Evolutionary conservation across 1,140 invertebrate species (phyloP).

Genomic region (Globodera rostochiensis): DNA sequence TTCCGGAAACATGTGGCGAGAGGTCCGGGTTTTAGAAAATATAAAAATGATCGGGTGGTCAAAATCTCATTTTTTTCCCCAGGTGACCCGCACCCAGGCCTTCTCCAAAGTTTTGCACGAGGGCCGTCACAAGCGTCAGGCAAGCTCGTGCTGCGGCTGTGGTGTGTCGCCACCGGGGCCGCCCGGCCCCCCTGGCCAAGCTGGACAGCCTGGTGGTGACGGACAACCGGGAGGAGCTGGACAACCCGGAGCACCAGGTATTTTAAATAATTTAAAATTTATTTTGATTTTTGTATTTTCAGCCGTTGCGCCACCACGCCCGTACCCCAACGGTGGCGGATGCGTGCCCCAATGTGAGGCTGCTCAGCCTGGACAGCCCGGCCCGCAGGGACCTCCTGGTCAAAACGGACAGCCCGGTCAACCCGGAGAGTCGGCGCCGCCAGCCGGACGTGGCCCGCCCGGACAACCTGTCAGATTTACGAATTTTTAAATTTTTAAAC

Average conservation of each 20-base stretch:
- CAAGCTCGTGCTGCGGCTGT: conserved; percentile 16
- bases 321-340: neutral
- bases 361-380: conserved; percentile 2
- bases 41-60: neutral
- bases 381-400: conserved; percentile 44
- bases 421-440: conserved; percentile 26
- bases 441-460: conserved; percentile 34
- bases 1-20: conserved; percentile 60
- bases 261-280: neutral
- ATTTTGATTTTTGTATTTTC: neutral
- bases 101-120: neutral
- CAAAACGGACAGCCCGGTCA: conserved; percentile 32
- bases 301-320: conserved; percentile 5
- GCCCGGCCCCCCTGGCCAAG: conserved; percentile 18
- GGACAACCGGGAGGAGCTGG: conserved; percentile 13
- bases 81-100: conserved; percentile 22
- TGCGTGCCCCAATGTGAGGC: conserved; percentile 5
- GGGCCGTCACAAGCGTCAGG: conserved; percentile 9
- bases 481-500: neutral
- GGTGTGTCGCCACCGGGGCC: conserved; percentile 13
- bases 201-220: neutral
- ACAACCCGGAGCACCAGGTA: conserved; percentile 9
- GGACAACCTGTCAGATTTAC: conserved; percentile 24
- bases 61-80: neutral
- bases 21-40: conserved; percentile 36